phyloP scores from a whole-genome alignment of 1,140 invertebrate species.

The Heterodera schachtii region DNA sequence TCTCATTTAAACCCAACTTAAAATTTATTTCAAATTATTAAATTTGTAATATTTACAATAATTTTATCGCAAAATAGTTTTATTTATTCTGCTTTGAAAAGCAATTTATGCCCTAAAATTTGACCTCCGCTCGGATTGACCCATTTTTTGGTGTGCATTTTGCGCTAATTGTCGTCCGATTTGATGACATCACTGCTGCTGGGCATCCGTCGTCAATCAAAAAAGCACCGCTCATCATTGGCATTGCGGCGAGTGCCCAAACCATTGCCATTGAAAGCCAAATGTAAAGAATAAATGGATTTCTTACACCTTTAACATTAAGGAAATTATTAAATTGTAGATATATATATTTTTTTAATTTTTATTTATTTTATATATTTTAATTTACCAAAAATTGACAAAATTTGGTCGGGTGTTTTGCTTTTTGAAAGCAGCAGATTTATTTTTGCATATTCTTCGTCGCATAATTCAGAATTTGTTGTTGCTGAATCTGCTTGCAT shows the following conservation, averaged over 20 bases:
- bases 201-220: not conserved
- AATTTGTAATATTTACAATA: too few relatives aligned
- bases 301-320: not conserved
- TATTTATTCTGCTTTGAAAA: not conserved
- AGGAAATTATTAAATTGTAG: too few relatives aligned
- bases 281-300: constrained; percentile 19
- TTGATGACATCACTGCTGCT: not conserved
- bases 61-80: too few relatives aligned
- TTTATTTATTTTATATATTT: not conserved
- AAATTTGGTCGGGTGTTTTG: constrained; percentile 3
- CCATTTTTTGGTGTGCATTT: not conserved
- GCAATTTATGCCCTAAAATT: not conserved
- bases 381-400: not conserved
- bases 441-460: not conserved
- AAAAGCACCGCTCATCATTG: constrained; percentile 19
- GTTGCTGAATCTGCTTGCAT: not conserved
- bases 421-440: not conserved
- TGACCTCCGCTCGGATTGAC: not conserved
- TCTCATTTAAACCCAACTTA: constrained; percentile 31
- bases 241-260: constrained; percentile 16
- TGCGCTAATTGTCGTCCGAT: not conserved
- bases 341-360: too few relatives aligned
- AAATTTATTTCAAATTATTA: not conserved
- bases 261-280: not conserved
- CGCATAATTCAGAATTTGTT: not conserved